Evolutionary conservation across 2,113 vertebrate species (phyloP).

Genomic region (Mungos mungo): DNA sequence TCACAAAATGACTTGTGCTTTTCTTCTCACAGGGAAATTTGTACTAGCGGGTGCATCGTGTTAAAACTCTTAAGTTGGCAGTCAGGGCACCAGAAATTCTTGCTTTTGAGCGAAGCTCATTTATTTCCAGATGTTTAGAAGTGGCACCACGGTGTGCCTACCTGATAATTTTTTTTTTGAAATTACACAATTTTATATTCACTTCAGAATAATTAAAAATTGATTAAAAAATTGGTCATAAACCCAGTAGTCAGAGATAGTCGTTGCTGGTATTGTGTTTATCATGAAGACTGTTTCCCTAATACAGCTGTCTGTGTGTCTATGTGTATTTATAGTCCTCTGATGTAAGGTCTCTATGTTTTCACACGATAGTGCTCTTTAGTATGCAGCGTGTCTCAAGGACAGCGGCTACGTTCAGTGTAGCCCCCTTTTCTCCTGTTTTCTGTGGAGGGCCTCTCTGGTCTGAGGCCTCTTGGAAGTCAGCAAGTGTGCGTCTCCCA

Average conservation of each 20-base stretch:
- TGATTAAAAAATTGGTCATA: neutral
- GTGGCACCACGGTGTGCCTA: neutral
- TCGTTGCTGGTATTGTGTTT: neutral
- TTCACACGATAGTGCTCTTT: neutral
- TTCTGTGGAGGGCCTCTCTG: neutral
- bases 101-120: neutral
- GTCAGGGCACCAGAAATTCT: neutral
- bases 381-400: neutral
- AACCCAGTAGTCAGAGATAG: neutral
- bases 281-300: neutral
- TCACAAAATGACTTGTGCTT: slow-evolving; percentile 21
- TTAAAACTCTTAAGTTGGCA: neutral
- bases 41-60: neutral
- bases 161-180: neutral
- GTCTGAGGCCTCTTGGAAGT: neutral
- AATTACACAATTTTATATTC: neutral
- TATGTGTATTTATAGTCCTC: neutral
- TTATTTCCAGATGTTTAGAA: neutral
- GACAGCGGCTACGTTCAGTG: neutral
- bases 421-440: neutral
- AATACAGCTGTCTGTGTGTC: neutral
- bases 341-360: neutral
- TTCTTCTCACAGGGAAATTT: neutral
- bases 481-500: neutral
- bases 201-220: slow-evolving; percentile 20